Base-by-base conservation (phyloP, 2,888 invertebrate genomes). In the Eilema griseolum region DNA sequence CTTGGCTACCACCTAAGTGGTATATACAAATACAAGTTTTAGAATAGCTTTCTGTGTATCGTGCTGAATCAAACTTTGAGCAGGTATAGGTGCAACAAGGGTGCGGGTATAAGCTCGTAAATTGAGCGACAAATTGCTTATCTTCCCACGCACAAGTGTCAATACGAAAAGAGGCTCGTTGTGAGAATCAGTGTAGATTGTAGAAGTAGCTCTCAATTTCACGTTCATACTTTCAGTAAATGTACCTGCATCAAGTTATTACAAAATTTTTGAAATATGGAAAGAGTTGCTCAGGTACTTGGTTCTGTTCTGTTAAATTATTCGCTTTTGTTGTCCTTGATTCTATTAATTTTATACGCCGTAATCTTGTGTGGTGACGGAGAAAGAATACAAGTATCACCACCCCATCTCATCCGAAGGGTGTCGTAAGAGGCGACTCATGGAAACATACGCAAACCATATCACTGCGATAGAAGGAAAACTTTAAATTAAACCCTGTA, bases 141-240 rank as follows among this genome's bases (percentile, higher is more conserved):
- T 26, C 66, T 67, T 72, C 76, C 79, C 79, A 81, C 80, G 70
- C 70, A 72, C 71, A 66, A 71, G 62, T 69, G 41, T 71, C 72
- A 76, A 76, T 37, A 61, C 69, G 61, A 64, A 69, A 74, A 76
- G 76, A 76, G 72, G 81, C 26, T 33, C 24, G 24, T 68, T 24
- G 14, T 41, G 37, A n/a, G 63, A 41, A 37, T 60, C 26, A 52
- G n/a, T 52, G n/a, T 20, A 52, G 8, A 52, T 10, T 52, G n/a
- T 8, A 52, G 1, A 52, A 52, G 10, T 52, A n/a, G 52, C n/a
- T 52, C 26, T 0, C 14, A 26, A 62, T 41, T 62, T 11, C 62
- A 16, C 24, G 24, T 41, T 20, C 24, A 24, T 5, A 26, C 3
- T 24, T 14, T 37, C 16, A 62, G 23, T 62, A 16, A 41, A 41